Base-by-base conservation (phyloP, 2,113 vertebrate genomes). In the Oncorhynchus masou region DNA sequence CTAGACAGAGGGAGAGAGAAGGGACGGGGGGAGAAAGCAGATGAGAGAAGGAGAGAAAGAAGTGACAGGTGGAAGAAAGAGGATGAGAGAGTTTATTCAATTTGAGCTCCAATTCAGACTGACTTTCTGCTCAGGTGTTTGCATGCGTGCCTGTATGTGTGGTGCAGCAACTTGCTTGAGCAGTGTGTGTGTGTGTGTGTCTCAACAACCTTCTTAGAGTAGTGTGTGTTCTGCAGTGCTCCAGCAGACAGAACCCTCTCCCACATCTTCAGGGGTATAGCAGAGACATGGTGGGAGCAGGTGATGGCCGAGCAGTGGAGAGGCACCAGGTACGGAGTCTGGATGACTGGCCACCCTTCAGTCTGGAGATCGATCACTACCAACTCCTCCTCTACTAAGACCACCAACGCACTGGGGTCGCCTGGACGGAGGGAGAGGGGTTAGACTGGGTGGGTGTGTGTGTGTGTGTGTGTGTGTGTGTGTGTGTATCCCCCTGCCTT, bases 281-380 rank as follows among this genome's bases (percentile, higher is more conserved):
- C 94, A 77, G 98, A 98, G 81, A 98, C 94, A 0, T 99, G 98
- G 85, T 99, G 95, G 2, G 98, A 99, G 85, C 97, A 99, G 74
- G 97, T 99, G 88, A 99, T 99, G 79, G 98, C 97, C 0, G 98
- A 99, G 81, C 97, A 97, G 90, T 99, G 98, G 16, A 99, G 94
- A 8, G 97, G 97, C 12, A 96, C 95, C 90, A 99, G 92, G 90
- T 99, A 99, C 0, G 98, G 98, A 0, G 95, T 95, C 85, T 96
- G 97, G 51, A 99, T 93, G 2, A 94, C 93, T 0, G 96, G 97
- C 98, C 98, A 99, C 71, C 95, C 95, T 0, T 95, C 86, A 0
- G 94, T 93, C 90, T 92, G 91, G 77, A 99, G 84, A 91, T 99
- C 98, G 3, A 99, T 94, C 70, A 97, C 96, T 31, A 99, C 95